A percentile compares a stretch with the other conserved stretches of the same genome.
Conservation (phyloP, 2,888 invertebrate genomes). For the Automeris io region DNA sequence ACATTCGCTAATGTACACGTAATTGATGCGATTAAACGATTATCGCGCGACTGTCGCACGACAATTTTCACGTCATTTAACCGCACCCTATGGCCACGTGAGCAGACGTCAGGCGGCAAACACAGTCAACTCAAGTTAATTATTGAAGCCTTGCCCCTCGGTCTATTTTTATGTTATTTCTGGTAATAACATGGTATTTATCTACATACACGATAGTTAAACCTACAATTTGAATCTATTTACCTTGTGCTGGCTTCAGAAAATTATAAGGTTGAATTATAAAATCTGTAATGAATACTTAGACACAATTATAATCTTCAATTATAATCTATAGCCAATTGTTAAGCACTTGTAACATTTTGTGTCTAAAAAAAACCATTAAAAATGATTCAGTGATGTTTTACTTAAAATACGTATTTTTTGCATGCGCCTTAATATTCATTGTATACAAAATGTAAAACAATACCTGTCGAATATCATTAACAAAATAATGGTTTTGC, state of each 20-base stretch:
- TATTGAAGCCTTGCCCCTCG: slow-evolving; percentile 24
- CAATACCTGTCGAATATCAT: too few species aligned
- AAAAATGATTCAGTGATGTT: too few species aligned
- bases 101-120: slow-evolving; percentile 7
- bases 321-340: slow-evolving; percentile 28
- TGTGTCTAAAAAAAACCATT: too few species aligned
- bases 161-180: slow-evolving; percentile 24
- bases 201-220: slow-evolving; percentile 22
- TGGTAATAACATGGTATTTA: slow-evolving; percentile 30
- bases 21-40: too few species aligned
- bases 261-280: slow-evolving; percentile 32
- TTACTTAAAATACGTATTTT: too few species aligned
- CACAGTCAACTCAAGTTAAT: slow-evolving; percentile 17
- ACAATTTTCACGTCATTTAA: too few species aligned
- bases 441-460: too few species aligned
- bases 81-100: slow-evolving; percentile 16
- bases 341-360: too few species aligned
- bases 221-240: slow-evolving; percentile 38
- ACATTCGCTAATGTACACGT: too few species aligned
- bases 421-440: too few species aligned
- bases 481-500: too few species aligned
- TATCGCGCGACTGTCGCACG: too few species aligned
- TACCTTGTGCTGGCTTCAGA: slow-evolving; percentile 30
- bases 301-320: slow-evolving; percentile 16
- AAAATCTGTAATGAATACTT: slow-evolving; percentile 28